Conservation (phyloP, 2,797 vertebrate species). For the Mustela erminea region DNA sequence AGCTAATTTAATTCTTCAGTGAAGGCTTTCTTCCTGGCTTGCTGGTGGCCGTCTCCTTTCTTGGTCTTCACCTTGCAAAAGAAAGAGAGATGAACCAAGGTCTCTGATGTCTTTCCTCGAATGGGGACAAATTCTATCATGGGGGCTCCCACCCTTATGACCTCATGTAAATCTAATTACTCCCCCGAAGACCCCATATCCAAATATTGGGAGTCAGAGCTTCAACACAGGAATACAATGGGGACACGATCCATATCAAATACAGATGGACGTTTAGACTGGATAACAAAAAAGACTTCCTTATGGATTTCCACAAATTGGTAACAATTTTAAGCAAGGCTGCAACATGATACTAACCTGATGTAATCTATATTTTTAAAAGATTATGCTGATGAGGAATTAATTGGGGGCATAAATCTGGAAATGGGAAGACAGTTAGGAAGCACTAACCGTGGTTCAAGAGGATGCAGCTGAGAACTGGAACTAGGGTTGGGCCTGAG, state of each 20-base stretch:
- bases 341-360: background rate
- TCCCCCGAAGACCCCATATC: background rate
- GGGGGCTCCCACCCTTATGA: background rate
- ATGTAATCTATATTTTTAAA: background rate
- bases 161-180: background rate
- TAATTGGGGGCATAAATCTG: background rate
- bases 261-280: background rate
- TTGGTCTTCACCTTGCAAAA: background rate
- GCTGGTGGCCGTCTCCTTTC: too few species aligned
- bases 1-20: background rate
- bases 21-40: background rate
- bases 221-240: background rate
- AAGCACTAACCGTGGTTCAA: background rate
- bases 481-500: background rate
- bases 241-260: background rate
- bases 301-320: background rate
- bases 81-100: background rate
- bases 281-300: fast-evolving
- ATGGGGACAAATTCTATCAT: background rate
- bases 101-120: background rate
- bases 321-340: background rate
- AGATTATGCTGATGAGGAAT: background rate
- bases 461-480: background rate
- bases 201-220: background rate
- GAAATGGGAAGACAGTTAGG: background rate